phyloP scores from a whole-genome alignment of 2,797 vertebrate species.

The Thaleichthys pacificus region DNA sequence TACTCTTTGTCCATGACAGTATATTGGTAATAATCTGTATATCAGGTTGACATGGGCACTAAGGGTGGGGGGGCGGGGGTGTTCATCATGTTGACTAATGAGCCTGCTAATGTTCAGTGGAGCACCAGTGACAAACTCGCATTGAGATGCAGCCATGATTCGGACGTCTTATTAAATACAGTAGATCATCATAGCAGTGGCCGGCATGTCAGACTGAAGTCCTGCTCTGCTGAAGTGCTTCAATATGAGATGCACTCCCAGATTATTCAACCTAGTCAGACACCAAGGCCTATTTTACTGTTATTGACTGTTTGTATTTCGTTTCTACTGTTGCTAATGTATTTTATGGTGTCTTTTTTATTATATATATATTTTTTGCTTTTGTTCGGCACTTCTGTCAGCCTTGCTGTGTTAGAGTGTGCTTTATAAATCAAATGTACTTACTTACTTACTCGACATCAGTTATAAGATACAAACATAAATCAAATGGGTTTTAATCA shows the following conservation, averaged over 20 bases:
- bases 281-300: neutral
- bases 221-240: conserved; percentile 3
- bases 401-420: too few relatives aligned
- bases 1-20: too few relatives aligned
- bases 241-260: too few relatives aligned
- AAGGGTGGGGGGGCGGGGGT: too few relatives aligned
- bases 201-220: neutral
- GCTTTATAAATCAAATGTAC: too few relatives aligned
- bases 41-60: too few relatives aligned
- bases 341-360: too few relatives aligned
- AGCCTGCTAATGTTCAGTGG: conserved; percentile 44
- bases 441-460: neutral
- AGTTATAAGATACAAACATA: neutral
- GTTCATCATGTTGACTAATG: conserved; percentile 28
- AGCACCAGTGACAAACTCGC: conserved; percentile 66
- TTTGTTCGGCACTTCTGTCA: too few relatives aligned
- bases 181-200: conserved; percentile 54
- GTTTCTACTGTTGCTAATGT: too few relatives aligned
- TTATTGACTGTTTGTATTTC: neutral
- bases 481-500: neutral
- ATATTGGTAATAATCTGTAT: too few relatives aligned
- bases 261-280: too few relatives aligned
- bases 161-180: conserved; percentile 39
- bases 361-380: too few relatives aligned
- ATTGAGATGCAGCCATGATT: conserved; percentile 46